phyloP scores from a whole-genome alignment of 2,888 invertebrate species.

The Ennomos erosarius region DNA sequence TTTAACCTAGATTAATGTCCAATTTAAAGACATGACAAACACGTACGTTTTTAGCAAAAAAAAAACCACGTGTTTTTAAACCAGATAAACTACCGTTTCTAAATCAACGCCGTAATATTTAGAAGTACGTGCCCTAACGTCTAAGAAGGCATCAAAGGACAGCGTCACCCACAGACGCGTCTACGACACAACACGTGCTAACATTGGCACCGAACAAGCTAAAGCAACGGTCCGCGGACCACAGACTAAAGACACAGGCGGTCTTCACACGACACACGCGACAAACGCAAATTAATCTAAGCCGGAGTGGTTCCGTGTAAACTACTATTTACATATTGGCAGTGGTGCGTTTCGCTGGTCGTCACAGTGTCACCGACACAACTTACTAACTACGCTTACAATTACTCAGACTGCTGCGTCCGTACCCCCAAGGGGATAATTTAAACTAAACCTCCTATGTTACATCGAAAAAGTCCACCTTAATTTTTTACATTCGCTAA shows the following conservation, averaged over 20 bases:
- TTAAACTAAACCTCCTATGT: slow-evolving; percentile 58
- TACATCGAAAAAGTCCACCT: slow-evolving; percentile 46
- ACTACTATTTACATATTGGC: slow-evolving; percentile 79
- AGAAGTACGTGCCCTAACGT: background rate
- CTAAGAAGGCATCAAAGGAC: slow-evolving; percentile 13
- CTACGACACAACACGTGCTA: slow-evolving; percentile 15
- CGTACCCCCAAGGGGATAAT: slow-evolving; percentile 38
- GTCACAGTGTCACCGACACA: slow-evolving; percentile 49
- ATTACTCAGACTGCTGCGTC: slow-evolving; percentile 65
- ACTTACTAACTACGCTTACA: slow-evolving; percentile 49
- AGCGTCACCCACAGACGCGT: slow-evolving; percentile 13
- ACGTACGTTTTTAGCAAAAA: too few relatives aligned
- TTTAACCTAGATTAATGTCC: too few relatives aligned
- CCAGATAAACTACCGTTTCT: too few relatives aligned
- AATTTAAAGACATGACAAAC: too few relatives aligned
- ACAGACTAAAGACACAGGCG: slow-evolving; percentile 33
- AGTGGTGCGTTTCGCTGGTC: slow-evolving; percentile 81
- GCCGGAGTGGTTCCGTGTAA: slow-evolving; percentile 41
- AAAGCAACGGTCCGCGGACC: slow-evolving; percentile 42
- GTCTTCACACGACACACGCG: slow-evolving; percentile 43
- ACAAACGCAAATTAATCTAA: slow-evolving; percentile 59
- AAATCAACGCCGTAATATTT: too few relatives aligned
- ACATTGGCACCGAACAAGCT: slow-evolving; percentile 53
- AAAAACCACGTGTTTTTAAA: too few relatives aligned
- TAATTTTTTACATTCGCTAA: slow-evolving; percentile 62